Conservation (phyloP, 37 sponge, comb jelly and placozoan genomes). For the Spongilla lacustris region DNA sequence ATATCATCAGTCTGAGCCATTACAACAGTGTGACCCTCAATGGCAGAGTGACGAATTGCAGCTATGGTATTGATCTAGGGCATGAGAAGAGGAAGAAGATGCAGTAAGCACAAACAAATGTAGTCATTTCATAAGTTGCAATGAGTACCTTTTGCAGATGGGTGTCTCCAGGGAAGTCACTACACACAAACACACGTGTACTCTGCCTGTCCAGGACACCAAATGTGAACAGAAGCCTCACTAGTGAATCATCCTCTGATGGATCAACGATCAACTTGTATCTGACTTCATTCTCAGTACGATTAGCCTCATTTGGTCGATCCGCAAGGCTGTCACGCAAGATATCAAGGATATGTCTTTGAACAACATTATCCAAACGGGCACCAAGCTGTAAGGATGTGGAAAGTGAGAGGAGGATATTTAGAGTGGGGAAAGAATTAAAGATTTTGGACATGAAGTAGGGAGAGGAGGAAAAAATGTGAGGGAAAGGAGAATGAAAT, state of each 20-base stretch:
- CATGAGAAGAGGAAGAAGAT: not conserved
- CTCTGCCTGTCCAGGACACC: conserved; percentile 58
- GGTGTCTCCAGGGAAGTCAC: conserved; percentile 82
- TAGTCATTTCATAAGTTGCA: not conserved
- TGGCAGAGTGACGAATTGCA: conserved; percentile 86
- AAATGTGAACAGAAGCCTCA: conserved; percentile 74
- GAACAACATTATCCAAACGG: conserved; percentile 3
- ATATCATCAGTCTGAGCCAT: conserved; percentile 86
- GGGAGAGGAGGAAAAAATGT: too few species aligned
- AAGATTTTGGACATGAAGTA: too few species aligned
- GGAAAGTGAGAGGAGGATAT: not conserved
- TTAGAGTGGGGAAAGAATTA: too few species aligned
- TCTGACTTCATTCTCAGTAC: conserved; percentile 74
- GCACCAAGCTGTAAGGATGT: conserved; percentile 15
- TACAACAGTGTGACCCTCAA: conserved; percentile 83
- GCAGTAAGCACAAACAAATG: too few species aligned
- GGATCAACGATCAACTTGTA: conserved; percentile 91
- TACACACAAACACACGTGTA: conserved; percentile 79
- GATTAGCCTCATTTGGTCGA: conserved; percentile 32
- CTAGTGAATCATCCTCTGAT: conserved; percentile 83
- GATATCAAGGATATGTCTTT: conserved; percentile 62
- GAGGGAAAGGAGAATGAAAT: too few species aligned
- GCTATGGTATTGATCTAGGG: conserved; percentile 78
- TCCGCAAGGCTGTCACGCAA: conserved; percentile 63
- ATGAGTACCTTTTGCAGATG: conserved; percentile 76